Conservation (phyloP, 2,113 vertebrate genomes). For the Hydropotes inermis region DNA sequence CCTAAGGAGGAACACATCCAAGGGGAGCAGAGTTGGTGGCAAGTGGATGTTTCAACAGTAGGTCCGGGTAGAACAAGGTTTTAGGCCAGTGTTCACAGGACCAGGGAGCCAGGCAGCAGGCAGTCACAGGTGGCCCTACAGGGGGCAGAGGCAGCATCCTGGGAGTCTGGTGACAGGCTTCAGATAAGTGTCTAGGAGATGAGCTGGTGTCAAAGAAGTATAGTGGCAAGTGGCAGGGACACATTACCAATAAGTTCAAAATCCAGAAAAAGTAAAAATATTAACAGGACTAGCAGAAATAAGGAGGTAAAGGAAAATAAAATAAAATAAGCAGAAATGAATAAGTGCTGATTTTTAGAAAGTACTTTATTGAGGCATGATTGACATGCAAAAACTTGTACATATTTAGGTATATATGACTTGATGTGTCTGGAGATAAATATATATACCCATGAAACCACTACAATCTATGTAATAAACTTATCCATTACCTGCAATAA, state of each 20-base stretch:
- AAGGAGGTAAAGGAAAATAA: background rate
- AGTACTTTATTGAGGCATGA: background rate
- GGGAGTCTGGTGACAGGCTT: background rate
- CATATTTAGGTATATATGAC: background rate
- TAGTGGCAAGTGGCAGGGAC: background rate
- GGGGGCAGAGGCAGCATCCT: background rate
- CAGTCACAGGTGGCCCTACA: background rate
- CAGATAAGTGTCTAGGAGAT: background rate
- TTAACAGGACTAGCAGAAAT: conserved; percentile 9
- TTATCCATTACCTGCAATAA: background rate
- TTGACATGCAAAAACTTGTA: background rate
- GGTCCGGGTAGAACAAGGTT: background rate
- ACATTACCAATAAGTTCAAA: background rate
- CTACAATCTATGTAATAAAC: background rate
- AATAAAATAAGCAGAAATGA: background rate
- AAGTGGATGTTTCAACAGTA: background rate
- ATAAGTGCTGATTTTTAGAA: background rate
- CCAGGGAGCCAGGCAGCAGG: background rate
- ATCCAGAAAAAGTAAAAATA: background rate
- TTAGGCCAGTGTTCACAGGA: background rate
- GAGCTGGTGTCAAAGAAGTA: background rate
- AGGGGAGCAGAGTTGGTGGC: background rate
- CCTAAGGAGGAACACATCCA: background rate
- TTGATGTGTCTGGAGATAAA: background rate
- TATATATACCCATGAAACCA: background rate